phyloP scores from a whole-genome alignment of 1,140 invertebrate genomes.

The Lepidurus arcticus region DNA sequence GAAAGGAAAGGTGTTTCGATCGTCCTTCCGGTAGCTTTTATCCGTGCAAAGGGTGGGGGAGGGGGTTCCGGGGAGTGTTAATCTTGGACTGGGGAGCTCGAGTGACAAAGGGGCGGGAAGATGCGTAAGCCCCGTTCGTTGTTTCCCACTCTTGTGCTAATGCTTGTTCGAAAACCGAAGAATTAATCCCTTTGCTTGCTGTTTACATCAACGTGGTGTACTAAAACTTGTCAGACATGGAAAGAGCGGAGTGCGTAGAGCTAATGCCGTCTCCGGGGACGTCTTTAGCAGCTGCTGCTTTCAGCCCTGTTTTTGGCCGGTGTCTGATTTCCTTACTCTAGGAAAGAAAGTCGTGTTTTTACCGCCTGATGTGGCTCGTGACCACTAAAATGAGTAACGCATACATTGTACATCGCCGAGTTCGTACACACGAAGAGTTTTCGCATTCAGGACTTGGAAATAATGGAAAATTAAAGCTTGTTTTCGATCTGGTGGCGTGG shows the following conservation, averaged over 20 bases:
- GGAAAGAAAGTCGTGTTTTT: background rate
- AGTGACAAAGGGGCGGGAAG: background rate
- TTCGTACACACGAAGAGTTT: no score
- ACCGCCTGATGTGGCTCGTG: background rate
- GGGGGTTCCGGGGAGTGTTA: background rate
- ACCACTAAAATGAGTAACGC: no score
- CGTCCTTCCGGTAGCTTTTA: background rate
- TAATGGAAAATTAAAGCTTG: no score
- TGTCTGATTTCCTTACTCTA: background rate
- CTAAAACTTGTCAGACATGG: background rate
- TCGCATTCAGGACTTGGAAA: no score
- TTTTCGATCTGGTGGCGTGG: no score
- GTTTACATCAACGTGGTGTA: background rate
- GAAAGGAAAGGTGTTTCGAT: background rate
- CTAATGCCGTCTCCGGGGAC: conserved; percentile 8
- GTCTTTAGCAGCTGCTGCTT: background rate
- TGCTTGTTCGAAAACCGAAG: background rate
- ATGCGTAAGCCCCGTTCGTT: background rate
- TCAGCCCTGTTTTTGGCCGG: background rate
- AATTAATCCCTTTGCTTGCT: background rate
- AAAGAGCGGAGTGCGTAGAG: background rate
- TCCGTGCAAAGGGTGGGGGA: background rate
- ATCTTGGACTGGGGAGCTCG: background rate
- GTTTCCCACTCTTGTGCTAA: background rate
- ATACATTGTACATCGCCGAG: no score